Conservation (phyloP, 2,888 invertebrate species). For the Acanthosepion esculentum region DNA sequence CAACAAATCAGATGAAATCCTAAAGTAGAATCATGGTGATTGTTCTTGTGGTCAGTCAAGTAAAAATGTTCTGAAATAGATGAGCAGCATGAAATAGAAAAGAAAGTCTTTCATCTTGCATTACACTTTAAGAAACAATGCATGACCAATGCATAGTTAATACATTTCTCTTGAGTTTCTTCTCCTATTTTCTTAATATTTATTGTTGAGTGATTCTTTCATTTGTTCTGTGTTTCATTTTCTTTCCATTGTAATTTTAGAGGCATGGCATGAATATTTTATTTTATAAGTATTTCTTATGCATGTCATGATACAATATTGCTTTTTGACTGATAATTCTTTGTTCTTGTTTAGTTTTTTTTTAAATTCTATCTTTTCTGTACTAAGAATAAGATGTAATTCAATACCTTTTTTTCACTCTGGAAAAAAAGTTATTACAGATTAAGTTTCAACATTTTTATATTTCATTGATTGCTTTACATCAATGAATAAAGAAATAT, state of each 20-base stretch:
- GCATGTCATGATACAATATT: background rate
- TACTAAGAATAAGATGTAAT: background rate
- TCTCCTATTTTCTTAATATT: background rate
- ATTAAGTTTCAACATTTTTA: background rate
- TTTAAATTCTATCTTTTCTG: background rate
- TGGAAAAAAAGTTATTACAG: too few relatives aligned
- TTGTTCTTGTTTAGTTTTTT: background rate
- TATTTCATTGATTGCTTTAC: background rate
- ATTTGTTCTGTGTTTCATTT: background rate
- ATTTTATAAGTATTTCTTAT: background rate
- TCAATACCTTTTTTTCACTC: background rate
- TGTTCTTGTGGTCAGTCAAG: background rate
- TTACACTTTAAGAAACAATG: background rate
- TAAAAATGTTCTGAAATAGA: background rate
- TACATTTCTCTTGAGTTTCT: too few relatives aligned
- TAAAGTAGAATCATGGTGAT: background rate
- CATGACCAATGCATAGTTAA: background rate
- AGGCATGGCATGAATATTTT: background rate
- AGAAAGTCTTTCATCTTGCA: background rate
- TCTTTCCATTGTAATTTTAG: background rate
- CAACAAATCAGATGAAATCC: background rate
- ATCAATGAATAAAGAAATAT: background rate
- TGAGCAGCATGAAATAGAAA: background rate
- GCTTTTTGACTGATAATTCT: background rate
- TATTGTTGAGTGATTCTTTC: background rate